A percentile compares a stretch with the other conserved stretches of the same genome.
Evolutionary conservation across 2,797 vertebrate species (phyloP).

Genomic region (Crenichthys baileyi): DNA sequence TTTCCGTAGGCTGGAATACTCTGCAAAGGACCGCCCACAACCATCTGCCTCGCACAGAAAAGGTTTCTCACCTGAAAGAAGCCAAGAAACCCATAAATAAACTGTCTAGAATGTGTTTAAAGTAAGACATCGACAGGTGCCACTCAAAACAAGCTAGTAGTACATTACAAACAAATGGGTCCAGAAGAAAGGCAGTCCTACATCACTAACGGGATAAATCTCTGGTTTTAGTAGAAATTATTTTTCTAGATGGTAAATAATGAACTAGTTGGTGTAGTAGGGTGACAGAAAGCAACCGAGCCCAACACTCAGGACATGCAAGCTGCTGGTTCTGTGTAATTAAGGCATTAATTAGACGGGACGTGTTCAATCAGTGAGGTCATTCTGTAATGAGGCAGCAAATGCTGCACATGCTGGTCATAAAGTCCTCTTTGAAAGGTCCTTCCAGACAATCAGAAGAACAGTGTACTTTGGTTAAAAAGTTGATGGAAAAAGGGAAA

Average conservation of each 20-base stretch:
- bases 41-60: slow-evolving; percentile 95
- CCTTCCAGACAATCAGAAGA: neutral
- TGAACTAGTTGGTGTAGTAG: neutral
- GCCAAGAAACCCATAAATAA: slow-evolving; percentile 12
- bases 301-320: neutral
- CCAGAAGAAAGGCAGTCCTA: neutral
- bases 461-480: neutral
- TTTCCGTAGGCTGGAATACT: slow-evolving; percentile 98
- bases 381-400: neutral
- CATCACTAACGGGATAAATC: neutral
- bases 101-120: neutral
- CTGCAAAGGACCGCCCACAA: slow-evolving; percentile 96
- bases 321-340: neutral
- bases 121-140: neutral
- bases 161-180: too few species aligned
- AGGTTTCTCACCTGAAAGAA: slow-evolving; percentile 90
- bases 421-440: neutral
- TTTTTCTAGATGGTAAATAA: neutral
- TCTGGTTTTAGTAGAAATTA: neutral
- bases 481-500: neutral
- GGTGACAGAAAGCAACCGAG: neutral
- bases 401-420: neutral
- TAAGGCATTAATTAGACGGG: neutral
- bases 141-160: neutral
- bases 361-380: neutral